phyloP scores from a whole-genome alignment of 2,113 vertebrate genomes.

The Channa maculata region DNA sequence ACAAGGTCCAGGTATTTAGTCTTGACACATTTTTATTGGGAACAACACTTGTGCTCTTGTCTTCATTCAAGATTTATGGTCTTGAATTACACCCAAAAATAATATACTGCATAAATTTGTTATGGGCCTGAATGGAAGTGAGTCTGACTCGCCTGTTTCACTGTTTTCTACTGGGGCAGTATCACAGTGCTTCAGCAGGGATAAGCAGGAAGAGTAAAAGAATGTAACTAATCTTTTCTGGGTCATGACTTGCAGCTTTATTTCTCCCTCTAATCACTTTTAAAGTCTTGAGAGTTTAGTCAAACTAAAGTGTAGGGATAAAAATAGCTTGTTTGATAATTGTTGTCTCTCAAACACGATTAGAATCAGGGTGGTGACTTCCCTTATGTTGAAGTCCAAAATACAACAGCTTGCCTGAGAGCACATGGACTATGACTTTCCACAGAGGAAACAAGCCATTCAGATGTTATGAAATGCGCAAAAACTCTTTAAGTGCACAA shows the following conservation, averaged over 20 bases:
- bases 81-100: neutral
- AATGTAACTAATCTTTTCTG: neutral
- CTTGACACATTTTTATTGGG: no score
- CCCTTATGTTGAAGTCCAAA: neutral
- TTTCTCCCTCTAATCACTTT: no score
- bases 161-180: neutral
- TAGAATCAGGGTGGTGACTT: slow-evolving; percentile 11
- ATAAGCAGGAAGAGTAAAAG: neutral
- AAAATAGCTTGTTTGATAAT: neutral
- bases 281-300: no score
- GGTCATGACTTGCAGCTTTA: neutral
- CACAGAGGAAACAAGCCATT: slow-evolving; percentile 43
- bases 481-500: neutral
- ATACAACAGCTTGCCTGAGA: neutral
- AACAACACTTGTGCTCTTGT: no score
- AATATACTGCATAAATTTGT: no score
- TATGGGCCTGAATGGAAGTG: neutral
- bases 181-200: neutral
- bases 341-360: slow-evolving; percentile 18
- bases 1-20: no score
- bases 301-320: neutral
- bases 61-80: neutral
- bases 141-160: neutral
- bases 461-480: slow-evolving; percentile 18
- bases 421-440: slow-evolving; percentile 1